A percentile compares a stretch with the other conserved stretches of the same genome.
Evolutionary conservation across 2,888 invertebrate species (phyloP).

Genomic region (Aethes cnicana): DNA sequence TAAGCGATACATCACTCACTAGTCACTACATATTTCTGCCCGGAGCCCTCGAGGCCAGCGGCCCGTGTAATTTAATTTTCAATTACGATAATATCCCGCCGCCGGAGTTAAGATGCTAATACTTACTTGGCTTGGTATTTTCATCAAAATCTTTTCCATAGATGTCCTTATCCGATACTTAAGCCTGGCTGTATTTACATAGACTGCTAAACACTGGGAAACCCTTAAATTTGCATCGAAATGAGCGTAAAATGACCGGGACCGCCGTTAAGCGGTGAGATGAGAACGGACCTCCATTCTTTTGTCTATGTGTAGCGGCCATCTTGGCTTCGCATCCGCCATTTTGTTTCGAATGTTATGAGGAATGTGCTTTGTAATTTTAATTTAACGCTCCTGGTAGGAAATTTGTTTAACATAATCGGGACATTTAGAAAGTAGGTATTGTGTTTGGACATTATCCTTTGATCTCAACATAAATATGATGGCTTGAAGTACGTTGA

Average conservation of each 20-base stretch:
- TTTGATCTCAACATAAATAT: not conserved
- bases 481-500: too few species aligned
- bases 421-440: not conserved
- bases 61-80: slow-evolving; percentile 23
- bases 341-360: slow-evolving; percentile 58
- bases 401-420: slow-evolving; percentile 11
- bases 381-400: slow-evolving; percentile 17
- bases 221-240: slow-evolving; percentile 77
- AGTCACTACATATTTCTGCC: not conserved
- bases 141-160: slow-evolving; percentile 70
- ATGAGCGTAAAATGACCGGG: slow-evolving; percentile 74
- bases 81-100: slow-evolving; percentile 16
- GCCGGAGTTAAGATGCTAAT: slow-evolving; percentile 24
- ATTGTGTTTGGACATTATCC: not conserved
- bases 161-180: slow-evolving; percentile 38
- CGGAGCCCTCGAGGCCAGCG: not conserved
- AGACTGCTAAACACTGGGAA: slow-evolving; percentile 67
- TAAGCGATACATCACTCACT: too few species aligned
- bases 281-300: slow-evolving; percentile 65
- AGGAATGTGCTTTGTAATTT: slow-evolving; percentile 19
- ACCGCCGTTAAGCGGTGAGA: slow-evolving; percentile 67
- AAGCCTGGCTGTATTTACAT: slow-evolving; percentile 61
- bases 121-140: slow-evolving; percentile 47
- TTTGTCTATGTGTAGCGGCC: slow-evolving; percentile 63
- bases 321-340: slow-evolving; percentile 55